Percentiles rank a stretch among this genome's conserved stretches.
These are phyloP conservation scores for Alsophila aescularia DNA, from an alignment of 2,888 invertebrate genomes.

Conservation along the genomic window DNA sequence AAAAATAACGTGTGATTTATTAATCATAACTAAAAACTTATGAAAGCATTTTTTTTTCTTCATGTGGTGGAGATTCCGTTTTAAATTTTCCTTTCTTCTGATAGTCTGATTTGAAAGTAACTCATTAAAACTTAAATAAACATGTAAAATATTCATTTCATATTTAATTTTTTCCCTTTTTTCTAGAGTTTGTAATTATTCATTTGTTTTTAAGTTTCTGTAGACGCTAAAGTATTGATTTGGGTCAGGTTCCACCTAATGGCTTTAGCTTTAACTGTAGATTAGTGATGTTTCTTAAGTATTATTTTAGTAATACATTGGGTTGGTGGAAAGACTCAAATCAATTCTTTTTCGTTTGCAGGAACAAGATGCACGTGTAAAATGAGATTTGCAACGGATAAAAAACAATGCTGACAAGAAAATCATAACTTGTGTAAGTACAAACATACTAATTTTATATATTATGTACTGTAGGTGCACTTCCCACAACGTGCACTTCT, in stretches of 20 bases:
- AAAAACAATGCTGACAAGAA: not conserved
- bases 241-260: slow-evolving; percentile 74
- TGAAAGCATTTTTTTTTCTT: too few relatives aligned
- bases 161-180: not conserved
- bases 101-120: not conserved
- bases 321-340: slow-evolving; percentile 71
- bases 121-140: not conserved
- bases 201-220: not conserved
- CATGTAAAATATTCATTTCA: slow-evolving; percentile 4
- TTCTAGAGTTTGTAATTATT: too few relatives aligned
- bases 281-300: slow-evolving; percentile 34
- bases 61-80: slow-evolving; percentile 9
- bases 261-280: slow-evolving; percentile 33
- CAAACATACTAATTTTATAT: not conserved
- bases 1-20: not conserved
- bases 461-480: too few relatives aligned
- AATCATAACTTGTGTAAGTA: slow-evolving; percentile 1
- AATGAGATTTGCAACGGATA: slow-evolving; percentile 10
- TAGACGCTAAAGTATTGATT: slow-evolving; percentile 61
- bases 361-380: slow-evolving; percentile 39
- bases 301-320: slow-evolving; percentile 41
- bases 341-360: slow-evolving; percentile 70
- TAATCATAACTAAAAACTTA: not conserved
- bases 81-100: slow-evolving; percentile 9
- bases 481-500: too few relatives aligned